phyloP scores from a whole-genome alignment of 2,113 vertebrate species.

The Globicephala melas region DNA sequence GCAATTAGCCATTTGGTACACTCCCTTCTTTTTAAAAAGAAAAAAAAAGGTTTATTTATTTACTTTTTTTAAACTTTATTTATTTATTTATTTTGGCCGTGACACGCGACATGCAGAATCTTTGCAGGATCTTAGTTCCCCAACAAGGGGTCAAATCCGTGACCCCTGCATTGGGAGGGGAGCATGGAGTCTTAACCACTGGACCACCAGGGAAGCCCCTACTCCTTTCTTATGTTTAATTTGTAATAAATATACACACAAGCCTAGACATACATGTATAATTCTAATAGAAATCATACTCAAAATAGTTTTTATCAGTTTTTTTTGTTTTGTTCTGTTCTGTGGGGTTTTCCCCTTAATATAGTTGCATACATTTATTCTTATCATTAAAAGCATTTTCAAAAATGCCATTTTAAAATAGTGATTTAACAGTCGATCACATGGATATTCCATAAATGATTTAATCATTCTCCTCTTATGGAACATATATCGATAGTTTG shows the following conservation, averaged over 20 bases:
- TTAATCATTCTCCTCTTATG: background rate
- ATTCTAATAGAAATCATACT: background rate
- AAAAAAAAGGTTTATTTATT: no score
- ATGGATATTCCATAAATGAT: background rate
- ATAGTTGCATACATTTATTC: background rate
- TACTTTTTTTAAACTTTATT: no score
- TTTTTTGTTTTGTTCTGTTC: background rate
- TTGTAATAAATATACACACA: background rate
- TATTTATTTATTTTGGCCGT: no score
- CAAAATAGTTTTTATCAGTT: background rate
- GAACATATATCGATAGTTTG: background rate
- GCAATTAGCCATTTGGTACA: background rate
- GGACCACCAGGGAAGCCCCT: no score
- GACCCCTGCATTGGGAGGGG: no score
- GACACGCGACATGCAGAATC: no score
- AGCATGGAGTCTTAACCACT: no score
- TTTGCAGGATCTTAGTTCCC: no score
- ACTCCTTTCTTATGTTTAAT: background rate
- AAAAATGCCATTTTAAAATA: conserved; percentile 4
- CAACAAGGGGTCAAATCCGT: no score
- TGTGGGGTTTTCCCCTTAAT: background rate
- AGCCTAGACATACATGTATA: background rate
- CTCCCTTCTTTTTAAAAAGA: background rate
- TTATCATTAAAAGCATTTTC: background rate
- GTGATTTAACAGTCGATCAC: background rate